These are phyloP conservation scores for Ips nitidus DNA, from an alignment of 1,140 invertebrate species.

Conservation along the genomic window DNA sequence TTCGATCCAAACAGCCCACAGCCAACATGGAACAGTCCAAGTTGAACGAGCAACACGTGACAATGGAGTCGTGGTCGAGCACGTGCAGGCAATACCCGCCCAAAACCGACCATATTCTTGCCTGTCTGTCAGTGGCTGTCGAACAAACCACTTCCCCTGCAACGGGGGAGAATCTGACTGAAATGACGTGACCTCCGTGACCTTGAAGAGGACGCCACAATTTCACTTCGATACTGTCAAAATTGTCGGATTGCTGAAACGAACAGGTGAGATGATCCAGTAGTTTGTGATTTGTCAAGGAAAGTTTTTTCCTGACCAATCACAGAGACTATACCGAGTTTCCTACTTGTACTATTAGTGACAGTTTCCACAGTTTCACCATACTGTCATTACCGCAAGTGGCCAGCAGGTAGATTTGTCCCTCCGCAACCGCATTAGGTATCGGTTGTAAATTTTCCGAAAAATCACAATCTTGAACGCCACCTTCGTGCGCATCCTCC, in stretches of 20 bases:
- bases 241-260: conserved; percentile 32
- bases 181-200: conserved; percentile 62
- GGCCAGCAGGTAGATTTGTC: conserved; percentile 60
- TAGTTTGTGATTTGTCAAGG: neutral
- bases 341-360: conserved; percentile 40
- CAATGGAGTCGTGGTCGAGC: conserved; percentile 60
- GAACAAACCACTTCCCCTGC: conserved; percentile 52
- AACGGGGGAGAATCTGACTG: conserved; percentile 57
- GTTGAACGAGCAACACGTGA: conserved; percentile 60
- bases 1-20: conserved; percentile 60
- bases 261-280: neutral
- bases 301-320: neutral
- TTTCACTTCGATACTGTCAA: conserved; percentile 44
- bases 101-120: conserved; percentile 55
- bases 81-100: conserved; percentile 60
- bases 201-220: conserved; percentile 52
- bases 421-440: conserved; percentile 43
- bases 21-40: conserved; percentile 56
- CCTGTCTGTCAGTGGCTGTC: conserved; percentile 52
- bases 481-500: conserved; percentile 70
- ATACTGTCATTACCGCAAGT: conserved; percentile 73
- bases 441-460: conserved; percentile 55
- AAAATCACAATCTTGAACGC: conserved; percentile 68
- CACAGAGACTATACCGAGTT: neutral
- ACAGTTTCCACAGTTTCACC: conserved; percentile 71